Evolutionary conservation across 2,113 vertebrate genomes (phyloP), one percentile per base, ranked within the genome.

Genomic region (Pheucticus melanocephalus): DNA sequence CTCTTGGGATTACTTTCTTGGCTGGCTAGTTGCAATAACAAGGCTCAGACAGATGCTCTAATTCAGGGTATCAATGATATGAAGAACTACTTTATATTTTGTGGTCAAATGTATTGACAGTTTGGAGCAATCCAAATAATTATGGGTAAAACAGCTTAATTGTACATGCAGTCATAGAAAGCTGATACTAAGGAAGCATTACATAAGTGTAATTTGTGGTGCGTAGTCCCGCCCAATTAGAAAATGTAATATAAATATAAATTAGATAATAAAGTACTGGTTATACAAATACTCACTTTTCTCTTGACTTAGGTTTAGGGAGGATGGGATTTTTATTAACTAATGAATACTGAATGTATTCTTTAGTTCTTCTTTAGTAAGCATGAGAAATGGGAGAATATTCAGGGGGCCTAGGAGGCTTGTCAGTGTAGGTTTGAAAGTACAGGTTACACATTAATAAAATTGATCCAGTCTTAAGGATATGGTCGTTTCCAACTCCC

Each of bases 1-100:
- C 66, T 93, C 23, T 93, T 93, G 82, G 75, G 54, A 76, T 94
- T 88, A 82, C 92, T 96, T 92, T 92, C 88, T 88, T 94, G 76
- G 60, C 77, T 94, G 68, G 5, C 88, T 94, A 48, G 31, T 79
- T 88, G 50, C 68, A 86, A 25, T 90, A 92, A 81, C 71, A 92
- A 86, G 48, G 48, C 31, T 90, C 68, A 91, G 76, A 83, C 22
- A 18, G 86, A 90, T 77, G 56, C 72, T 86, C 33, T 88, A 94
- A 88, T 93, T 94, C 71, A 22, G 83, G 42, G 11, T 92, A 92
- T 92, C 65, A 68, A 5, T 91, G 72, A 86, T 90, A 88, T 42
- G 40, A 95, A 94, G 75, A 94, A 95, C 69, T 77, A 51, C 51
- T 88, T 92, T 90, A 56, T 93, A 63, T 92, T 90, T 90, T 96